Conservation (phyloP, 2,113 vertebrate species). For the Labeo rohita region DNA sequence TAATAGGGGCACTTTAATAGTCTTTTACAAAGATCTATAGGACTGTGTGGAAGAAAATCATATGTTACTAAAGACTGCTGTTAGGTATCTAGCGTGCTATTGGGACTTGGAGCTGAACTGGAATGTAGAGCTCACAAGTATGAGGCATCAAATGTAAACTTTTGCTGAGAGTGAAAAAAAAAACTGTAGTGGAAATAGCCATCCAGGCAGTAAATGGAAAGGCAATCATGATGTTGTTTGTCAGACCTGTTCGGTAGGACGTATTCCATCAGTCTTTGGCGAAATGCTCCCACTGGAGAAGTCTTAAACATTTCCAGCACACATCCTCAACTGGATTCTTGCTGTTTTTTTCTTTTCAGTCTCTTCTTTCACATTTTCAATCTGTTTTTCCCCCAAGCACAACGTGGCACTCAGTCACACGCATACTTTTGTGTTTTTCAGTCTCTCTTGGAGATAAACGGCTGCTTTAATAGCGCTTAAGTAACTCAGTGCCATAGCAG, state of each 20-base stretch:
- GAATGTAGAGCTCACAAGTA: constrained; percentile 7
- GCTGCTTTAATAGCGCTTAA: constrained; percentile 24
- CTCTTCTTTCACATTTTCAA: constrained; percentile 10
- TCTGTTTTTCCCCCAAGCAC: constrained; percentile 18
- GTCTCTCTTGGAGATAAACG: background rate
- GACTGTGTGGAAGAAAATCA: background rate
- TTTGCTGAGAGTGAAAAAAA: constrained; percentile 21
- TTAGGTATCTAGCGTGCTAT: background rate
- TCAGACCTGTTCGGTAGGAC: constrained; percentile 58
- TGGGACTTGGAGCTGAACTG: background rate
- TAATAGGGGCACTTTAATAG: too few relatives aligned
- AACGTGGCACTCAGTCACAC: constrained; percentile 37
- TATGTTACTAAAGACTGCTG: background rate
- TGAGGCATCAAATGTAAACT: constrained; percentile 19
- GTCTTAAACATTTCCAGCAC: constrained; percentile 49
- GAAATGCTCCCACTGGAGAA: constrained; percentile 13
- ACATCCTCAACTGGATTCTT: constrained; percentile 37
- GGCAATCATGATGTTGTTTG: constrained; percentile 45
- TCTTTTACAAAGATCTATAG: background rate
- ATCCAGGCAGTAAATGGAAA: constrained; percentile 29
- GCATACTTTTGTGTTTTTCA: background rate
- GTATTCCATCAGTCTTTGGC: constrained; percentile 31
- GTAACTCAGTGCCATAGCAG: constrained; percentile 3
- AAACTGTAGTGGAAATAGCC: background rate
- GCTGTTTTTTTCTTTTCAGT: constrained; percentile 1